phyloP scores from a whole-genome alignment of 1,140 invertebrate species.

The Mizuhopecten yessoensis region DNA sequence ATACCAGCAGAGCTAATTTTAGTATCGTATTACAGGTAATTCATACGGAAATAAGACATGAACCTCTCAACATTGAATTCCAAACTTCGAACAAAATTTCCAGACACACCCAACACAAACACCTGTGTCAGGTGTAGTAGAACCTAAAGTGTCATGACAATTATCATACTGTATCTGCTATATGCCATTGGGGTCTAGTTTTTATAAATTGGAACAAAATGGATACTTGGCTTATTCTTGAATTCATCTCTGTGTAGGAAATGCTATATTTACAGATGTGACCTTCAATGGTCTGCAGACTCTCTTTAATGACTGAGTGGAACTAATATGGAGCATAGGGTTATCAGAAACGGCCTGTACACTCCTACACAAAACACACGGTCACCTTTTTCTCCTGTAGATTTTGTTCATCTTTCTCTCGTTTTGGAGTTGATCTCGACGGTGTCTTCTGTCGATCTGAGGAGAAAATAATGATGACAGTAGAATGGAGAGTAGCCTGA shows the following conservation, averaged over 20 bases:
- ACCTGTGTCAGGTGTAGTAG: not conserved
- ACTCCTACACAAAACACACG: not conserved
- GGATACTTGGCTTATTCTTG: too few species aligned
- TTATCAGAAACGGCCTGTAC: not conserved
- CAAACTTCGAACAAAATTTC: not conserved
- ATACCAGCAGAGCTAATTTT: slow-evolving; percentile 14
- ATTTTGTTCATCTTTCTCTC: slow-evolving; percentile 69
- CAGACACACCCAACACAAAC: not conserved
- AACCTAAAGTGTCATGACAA: not conserved
- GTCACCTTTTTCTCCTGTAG: slow-evolving; percentile 67
- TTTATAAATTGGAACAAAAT: not conserved
- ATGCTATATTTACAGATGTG: too few species aligned
- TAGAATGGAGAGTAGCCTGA: not conserved
- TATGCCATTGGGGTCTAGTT: not conserved
- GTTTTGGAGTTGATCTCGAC: slow-evolving; percentile 58
- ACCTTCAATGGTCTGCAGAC: not conserved
- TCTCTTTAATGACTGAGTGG: not conserved
- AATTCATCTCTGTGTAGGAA: not conserved
- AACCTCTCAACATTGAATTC: slow-evolving; percentile 6
- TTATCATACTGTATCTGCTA: not conserved
- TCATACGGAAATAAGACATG: not conserved
- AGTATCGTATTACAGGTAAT: slow-evolving; percentile 27
- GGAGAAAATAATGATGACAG: not conserved
- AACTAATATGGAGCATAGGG: not conserved
- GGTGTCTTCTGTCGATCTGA: slow-evolving; percentile 33